Evolutionary conservation across 2,113 vertebrate species (phyloP), one percentile per base, ranked within the genome.

Genomic region (Psilopsiagon aurifrons): DNA sequence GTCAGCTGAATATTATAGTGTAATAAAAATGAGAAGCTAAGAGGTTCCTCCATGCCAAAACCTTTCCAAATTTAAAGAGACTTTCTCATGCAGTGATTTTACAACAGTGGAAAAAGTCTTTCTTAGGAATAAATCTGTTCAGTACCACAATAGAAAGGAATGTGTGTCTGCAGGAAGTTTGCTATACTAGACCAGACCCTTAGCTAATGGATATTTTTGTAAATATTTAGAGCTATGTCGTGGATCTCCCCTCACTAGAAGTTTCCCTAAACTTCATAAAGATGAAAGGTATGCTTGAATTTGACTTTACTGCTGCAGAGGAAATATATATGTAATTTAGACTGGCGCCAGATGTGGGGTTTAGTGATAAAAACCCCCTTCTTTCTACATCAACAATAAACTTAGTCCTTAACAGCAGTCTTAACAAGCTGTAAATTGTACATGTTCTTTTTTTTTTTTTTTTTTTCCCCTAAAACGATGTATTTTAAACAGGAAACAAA

Each of bases 151-250:
- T 3, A 94, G 59, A 55, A 87, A 90, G 59, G 59, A 83, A 92
- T 52, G 29, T 57, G 20, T 73, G 41, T 83, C 91, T 87, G 70
- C 37, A 60, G 18, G 57, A 74, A 79, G 41, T 77, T 63, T 85
- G 31, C 28, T 60, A 44, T n/a, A 62, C 57, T 66, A 89, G 70
- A 59, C 44, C 31, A 85, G 81, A 63, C 27, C 20, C 47, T 83
- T 52, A 69, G 73, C 74, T 90, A 95, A 94, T 95, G 87, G 83
- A 90, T 77, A 90, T 63, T 93, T 90, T 77, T 90, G 68, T 95
- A 95, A 94, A 94, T 94, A 92, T 96, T 95, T 94, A 95, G 46
- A 92, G 59, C 31, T 25, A 77, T 69, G 63, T 59, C 52, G 37
- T 70, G 44, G 75, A 80, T 70, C 23, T 89, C 29, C 27, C 6